Evolutionary conservation across 2,888 invertebrate species (phyloP).

Genomic region (Lomographa bimaculata): DNA sequence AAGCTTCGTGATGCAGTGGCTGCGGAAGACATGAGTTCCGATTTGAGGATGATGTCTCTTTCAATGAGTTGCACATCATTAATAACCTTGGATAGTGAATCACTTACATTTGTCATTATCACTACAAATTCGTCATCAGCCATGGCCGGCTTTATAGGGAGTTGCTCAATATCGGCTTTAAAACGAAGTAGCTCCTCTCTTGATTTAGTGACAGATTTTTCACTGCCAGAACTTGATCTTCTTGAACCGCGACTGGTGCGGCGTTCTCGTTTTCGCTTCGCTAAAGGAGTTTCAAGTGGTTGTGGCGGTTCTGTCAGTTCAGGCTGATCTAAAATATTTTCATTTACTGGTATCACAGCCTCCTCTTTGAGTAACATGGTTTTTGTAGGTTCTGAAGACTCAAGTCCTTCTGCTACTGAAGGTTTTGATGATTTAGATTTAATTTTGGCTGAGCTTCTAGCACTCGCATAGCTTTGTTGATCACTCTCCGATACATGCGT

Average conservation of each 20-base stretch:
- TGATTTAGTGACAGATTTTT: slow-evolving; percentile 69
- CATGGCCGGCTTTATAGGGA: slow-evolving; percentile 34
- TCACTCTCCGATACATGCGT: slow-evolving; percentile 85
- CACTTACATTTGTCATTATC: slow-evolving; percentile 48
- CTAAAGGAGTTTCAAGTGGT: slow-evolving; percentile 31
- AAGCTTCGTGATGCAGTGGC: slow-evolving; percentile 86
- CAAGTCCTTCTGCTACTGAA: slow-evolving; percentile 57
- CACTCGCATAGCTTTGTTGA: slow-evolving; percentile 87
- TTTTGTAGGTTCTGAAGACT: slow-evolving; percentile 58
- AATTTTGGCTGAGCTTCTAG: slow-evolving; percentile 81
- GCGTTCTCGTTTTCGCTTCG: slow-evolving; percentile 57
- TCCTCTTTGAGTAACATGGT: slow-evolving; percentile 61
- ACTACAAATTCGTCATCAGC: slow-evolving; percentile 52
- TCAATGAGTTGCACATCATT: slow-evolving; percentile 85
- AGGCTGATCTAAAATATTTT: slow-evolving; percentile 24
- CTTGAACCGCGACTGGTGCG: slow-evolving; percentile 72
- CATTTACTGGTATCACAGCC: slow-evolving; percentile 36
- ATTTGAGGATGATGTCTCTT: slow-evolving; percentile 85
- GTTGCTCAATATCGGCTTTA: slow-evolving; percentile 25
- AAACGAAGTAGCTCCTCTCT: slow-evolving; percentile 57
- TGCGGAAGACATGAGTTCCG: slow-evolving; percentile 86
- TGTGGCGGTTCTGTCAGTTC: slow-evolving; percentile 7
- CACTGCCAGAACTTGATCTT: slow-evolving; percentile 71
- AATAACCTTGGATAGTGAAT: slow-evolving; percentile 70
- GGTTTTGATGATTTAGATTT: slow-evolving; percentile 62